Conservation (phyloP, 2,797 vertebrate genomes). For the Mallotus villosus region DNA sequence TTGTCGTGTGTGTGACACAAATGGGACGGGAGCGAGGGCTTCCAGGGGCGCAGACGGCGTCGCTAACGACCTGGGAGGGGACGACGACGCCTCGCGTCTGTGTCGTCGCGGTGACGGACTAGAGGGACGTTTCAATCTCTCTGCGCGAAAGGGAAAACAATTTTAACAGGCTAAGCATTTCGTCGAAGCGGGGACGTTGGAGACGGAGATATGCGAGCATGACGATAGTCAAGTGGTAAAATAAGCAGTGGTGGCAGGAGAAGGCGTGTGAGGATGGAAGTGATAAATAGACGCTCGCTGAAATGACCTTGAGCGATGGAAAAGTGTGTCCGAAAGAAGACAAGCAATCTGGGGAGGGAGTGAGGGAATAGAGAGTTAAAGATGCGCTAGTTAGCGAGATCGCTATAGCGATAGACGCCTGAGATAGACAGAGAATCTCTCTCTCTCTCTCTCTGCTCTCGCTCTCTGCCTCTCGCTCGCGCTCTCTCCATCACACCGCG, state of each 20-base stretch:
- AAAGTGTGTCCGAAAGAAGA: slow-evolving; percentile 32
- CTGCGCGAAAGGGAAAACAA: slow-evolving; percentile 38
- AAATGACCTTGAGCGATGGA: slow-evolving; percentile 60
- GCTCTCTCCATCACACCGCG: too few relatives aligned
- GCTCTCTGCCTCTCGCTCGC: too few relatives aligned
- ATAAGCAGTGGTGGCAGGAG: slow-evolving; percentile 55
- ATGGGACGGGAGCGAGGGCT: neutral
- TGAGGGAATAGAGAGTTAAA: slow-evolving; percentile 4
- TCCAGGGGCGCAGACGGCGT: neutral
- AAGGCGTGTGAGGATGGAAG: slow-evolving; percentile 38
- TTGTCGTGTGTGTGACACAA: slow-evolving; percentile 37
- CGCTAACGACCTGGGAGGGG: neutral
- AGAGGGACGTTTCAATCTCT: slow-evolving; percentile 24
- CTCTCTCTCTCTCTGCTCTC: too few relatives aligned
- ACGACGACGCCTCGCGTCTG: too few relatives aligned
- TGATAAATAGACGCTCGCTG: slow-evolving; percentile 54
- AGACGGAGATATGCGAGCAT: slow-evolving; percentile 50
- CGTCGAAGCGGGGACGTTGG: slow-evolving; percentile 43
- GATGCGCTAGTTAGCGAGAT: too few relatives aligned
- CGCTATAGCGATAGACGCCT: too few relatives aligned
- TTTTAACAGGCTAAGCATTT: slow-evolving; percentile 26
- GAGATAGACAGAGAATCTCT: too few relatives aligned
- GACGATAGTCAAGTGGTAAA: slow-evolving; percentile 58
- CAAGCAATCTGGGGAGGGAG: slow-evolving; percentile 9
- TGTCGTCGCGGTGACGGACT: neutral